A percentile compares a stretch with the other conserved stretches of the same genome.
Evolutionary conservation across 2,113 vertebrate genomes (phyloP).

Genomic region (Furnarius figulus): DNA sequence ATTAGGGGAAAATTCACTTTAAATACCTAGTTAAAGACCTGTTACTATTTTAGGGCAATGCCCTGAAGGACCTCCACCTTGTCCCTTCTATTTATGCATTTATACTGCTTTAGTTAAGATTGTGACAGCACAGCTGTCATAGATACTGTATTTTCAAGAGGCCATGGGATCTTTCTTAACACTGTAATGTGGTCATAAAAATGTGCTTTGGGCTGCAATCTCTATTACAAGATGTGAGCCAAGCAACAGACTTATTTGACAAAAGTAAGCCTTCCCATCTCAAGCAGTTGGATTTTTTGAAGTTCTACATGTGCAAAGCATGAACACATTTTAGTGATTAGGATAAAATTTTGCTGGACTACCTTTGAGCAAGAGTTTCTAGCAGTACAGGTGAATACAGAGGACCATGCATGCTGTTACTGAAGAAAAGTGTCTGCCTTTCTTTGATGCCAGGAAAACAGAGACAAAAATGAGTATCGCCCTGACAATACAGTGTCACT

Average conservation of each 20-base stretch:
- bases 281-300: background rate
- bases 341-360: conserved; percentile 12
- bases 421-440: background rate
- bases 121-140: conserved; percentile 14
- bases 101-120: conserved; percentile 56
- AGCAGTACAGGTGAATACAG: background rate
- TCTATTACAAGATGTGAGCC: conserved; percentile 55
- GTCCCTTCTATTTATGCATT: conserved; percentile 43
- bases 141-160: conserved; percentile 21
- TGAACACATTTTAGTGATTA: background rate
- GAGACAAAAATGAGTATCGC: background rate
- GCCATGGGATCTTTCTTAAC: conserved; percentile 4
- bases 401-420: background rate
- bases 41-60: conserved; percentile 8
- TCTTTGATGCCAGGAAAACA: background rate
- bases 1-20: background rate
- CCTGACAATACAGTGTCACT: background rate
- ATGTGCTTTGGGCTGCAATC: conserved; percentile 59
- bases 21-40: background rate
- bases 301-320: background rate
- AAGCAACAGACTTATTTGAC: conserved; percentile 51
- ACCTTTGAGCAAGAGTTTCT: background rate
- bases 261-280: conserved; percentile 20
- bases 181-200: conserved; percentile 47
- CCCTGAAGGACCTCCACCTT: background rate